Evolutionary conservation across 2,797 vertebrate species (phyloP).

Genomic region (Corythornis leucogaster): DNA sequence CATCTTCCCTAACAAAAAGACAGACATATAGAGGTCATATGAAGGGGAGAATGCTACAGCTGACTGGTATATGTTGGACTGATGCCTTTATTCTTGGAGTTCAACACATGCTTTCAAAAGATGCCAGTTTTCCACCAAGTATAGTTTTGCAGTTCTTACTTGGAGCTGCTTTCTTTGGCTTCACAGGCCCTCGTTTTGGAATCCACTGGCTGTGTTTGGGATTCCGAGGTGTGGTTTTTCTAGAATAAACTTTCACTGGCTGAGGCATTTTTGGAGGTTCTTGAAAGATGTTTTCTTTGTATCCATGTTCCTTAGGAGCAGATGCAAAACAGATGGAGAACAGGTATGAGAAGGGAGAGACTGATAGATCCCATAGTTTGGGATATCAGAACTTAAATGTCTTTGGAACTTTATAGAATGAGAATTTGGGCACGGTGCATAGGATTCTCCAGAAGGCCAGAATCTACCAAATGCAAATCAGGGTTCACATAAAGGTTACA

Average conservation of each 20-base stretch:
- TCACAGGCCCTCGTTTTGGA: slow-evolving; percentile 64
- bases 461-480: slow-evolving; percentile 3
- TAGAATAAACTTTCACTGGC: slow-evolving; percentile 74
- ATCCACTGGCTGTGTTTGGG: slow-evolving; percentile 59
- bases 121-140: slow-evolving; percentile 73
- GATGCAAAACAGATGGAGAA: slow-evolving; percentile 63
- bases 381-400: slow-evolving; percentile 1
- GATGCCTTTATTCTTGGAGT: slow-evolving; percentile 54
- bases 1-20: slow-evolving; percentile 54
- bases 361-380: neutral
- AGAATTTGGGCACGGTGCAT: neutral
- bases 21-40: slow-evolving; percentile 50
- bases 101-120: slow-evolving; percentile 65
- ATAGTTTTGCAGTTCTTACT: slow-evolving; percentile 80
- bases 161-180: slow-evolving; percentile 79
- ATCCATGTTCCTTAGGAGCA: slow-evolving; percentile 84
- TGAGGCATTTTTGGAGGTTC: slow-evolving; percentile 75
- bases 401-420: neutral
- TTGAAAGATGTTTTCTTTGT: slow-evolving; percentile 83
- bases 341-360: slow-evolving; percentile 46
- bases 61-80: slow-evolving; percentile 58
- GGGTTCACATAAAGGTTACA: slow-evolving; percentile 19
- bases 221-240: slow-evolving; percentile 71
- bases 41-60: slow-evolving; percentile 49
- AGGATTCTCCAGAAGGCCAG: slow-evolving; percentile 6